Base-by-base conservation (phyloP, 2,888 invertebrate species). In the Gymnocheta viridis region DNA sequence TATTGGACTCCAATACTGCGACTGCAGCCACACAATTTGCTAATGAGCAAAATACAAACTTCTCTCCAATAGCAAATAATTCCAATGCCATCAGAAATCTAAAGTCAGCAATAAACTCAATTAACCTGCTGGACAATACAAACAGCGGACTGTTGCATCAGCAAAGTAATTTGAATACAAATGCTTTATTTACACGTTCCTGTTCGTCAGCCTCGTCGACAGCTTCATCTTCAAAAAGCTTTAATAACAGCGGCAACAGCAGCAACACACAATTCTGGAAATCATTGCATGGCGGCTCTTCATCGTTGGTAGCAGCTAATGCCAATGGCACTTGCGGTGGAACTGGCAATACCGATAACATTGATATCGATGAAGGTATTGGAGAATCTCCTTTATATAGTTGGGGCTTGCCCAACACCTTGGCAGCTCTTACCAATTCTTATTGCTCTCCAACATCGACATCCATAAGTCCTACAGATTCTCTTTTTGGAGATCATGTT, bases 341-440 rank as follows among this genome's bases (percentile, higher is more conserved):
- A 22, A 44, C 67, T 10, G 47, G 86, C 22, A 86, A 77, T 17
- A 87, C 86, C 93, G 95, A 89, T 92, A 93, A 87, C 94, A 89
- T 95, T 89, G 97, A 97, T 82, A 93, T 95, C 87, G 97, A 97
- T 92, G 97, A 97, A 91, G 97, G 97, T 4, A 93, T 97, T 62
- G 97, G 97, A 78, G 97, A 97, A 89, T 97, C 96, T 77, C 97
- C 97, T 27, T 35, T 82, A 82, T 96, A 96, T 88, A 96, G 97
- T 92, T 97, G 97, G 93, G 95, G 95, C 66, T 94, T 96, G 86
- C 93, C 95, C 60, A 94, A 85, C 17, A 86, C 89, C 4, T 29
- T 86, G 0, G 78, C 82, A 7, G 74, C 83, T 4, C 94, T 93
- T 91, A 94, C 95, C 88, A 95, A 93, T 87, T 85, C 88, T 10